Evolutionary conservation across 2,797 vertebrate genomes (phyloP), one percentile per base, ranked within the genome.

Genomic region (Pipistrellus kuhlii): DNA sequence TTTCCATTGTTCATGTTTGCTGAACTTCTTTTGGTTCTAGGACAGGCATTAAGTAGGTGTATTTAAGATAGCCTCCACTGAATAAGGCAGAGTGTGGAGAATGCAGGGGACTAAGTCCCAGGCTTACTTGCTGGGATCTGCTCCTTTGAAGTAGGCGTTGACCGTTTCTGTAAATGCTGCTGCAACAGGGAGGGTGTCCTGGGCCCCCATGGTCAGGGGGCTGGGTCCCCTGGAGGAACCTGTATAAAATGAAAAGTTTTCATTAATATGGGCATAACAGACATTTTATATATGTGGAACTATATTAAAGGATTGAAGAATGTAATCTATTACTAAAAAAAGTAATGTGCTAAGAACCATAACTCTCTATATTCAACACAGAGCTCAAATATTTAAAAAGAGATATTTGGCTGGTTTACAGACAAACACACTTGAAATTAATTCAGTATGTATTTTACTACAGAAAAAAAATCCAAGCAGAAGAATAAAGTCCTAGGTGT

Each of bases 151-250:
- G 97, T 99, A 99, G 15, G 99, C 99, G 38, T 99, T 99, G 98
- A 99, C 99, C 0, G 99, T 99, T 97, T 99, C 99, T 4, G 99
- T 99, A 98, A 99, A 99, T 96, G 99, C 99, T n/a, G 99, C 99
- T 5, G 99, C 99, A 64, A 99, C 99, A 0, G 99, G 99, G 48
- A 99, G 98, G 44, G 99, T 99, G 97, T 99, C 99, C 98, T 99
- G 99, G 35, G 99, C 99, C 84, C 99, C 99, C 99, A 99, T 99
- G 94, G 99, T 99, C 55, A 99, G 98, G 10, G 99, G 99, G 95
- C 99, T 99, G 94, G 99, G 99, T 21, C 99, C 99, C 97, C 99
- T 98, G 8, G 99, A 99, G 9, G 99, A 99, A 84, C 99, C 99
- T 99, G 98, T 59, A 97, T 92, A 64, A 98, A 89, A 98, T 81